Percentiles rank a stretch among this genome's conserved stretches.
Conservation (phyloP, 37 sponge, comb jelly and placozoan species). For the Oscarella lobularis region DNA sequence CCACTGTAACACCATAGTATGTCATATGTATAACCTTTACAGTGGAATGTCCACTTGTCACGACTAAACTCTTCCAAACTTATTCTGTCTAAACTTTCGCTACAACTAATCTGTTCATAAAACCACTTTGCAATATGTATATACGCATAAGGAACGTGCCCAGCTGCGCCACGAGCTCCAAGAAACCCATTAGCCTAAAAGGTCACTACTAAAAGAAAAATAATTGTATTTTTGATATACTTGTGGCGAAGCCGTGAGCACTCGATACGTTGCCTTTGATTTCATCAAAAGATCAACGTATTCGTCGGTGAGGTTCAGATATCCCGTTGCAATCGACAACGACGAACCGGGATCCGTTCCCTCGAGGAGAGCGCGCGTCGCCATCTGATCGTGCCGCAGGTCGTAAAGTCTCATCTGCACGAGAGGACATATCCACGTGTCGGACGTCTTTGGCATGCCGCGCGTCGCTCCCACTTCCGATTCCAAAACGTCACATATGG, state of each 20-base stretch:
- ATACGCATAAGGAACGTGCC: conserved; percentile 71
- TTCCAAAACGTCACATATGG: too few relatives aligned
- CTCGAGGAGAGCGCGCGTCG: conserved; percentile 34
- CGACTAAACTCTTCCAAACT: conserved; percentile 49
- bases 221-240: too few relatives aligned
- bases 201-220: too few relatives aligned
- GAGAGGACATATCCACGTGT: conserved; percentile 74
- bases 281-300: conserved; percentile 35
- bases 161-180: conserved; percentile 62
- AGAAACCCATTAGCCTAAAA: conserved; percentile 88
- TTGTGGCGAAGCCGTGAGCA: conserved; percentile 79
- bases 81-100: conserved; percentile 14
- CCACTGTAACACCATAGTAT: too few relatives aligned
- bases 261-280: conserved; percentile 14
- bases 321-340: conserved; percentile 69
- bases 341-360: conserved; percentile 9
- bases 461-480: too few relatives aligned
- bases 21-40: conserved; percentile 51
- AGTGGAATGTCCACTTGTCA: conserved; percentile 87
- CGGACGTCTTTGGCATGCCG: too few relatives aligned
- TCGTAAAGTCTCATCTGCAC: conserved; percentile 71
- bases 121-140: conserved; percentile 57
- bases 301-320: conserved; percentile 69
- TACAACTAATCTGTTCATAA: conserved; percentile 11
- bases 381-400: conserved; percentile 51